Evolutionary conservation across 2,113 vertebrate genomes (phyloP).

Genomic region (Bubalus kerabau): DNA sequence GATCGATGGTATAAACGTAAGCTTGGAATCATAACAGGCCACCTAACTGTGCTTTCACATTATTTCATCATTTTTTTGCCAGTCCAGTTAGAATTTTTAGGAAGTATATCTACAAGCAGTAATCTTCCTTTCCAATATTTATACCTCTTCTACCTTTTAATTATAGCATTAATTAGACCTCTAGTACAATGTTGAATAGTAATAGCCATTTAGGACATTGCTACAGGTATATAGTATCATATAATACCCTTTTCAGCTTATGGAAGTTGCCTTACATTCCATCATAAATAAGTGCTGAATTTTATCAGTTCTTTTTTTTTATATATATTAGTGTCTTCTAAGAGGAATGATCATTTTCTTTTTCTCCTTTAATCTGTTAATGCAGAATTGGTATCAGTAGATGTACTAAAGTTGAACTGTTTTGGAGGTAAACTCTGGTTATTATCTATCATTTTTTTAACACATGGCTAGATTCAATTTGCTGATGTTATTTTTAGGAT

Average conservation of each 20-base stretch:
- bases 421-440: not conserved
- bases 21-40: not conserved
- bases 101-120: not conserved
- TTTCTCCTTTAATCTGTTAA: not conserved
- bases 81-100: conserved; percentile 1
- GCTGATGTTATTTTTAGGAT: not conserved
- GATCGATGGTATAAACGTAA: not conserved
- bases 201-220: not conserved
- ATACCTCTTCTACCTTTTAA: not conserved
- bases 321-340: not conserved
- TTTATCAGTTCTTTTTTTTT: not conserved
- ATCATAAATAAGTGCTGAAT: not conserved
- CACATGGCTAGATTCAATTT: not conserved
- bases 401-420: not conserved
- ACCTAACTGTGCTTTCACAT: not conserved
- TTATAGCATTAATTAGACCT: not conserved
- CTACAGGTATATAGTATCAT: not conserved
- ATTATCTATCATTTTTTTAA: not conserved
- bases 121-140: not conserved
- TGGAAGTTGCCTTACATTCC: not conserved
- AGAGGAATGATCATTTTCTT: not conserved
- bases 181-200: not conserved
- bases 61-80: not conserved
- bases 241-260: not conserved
- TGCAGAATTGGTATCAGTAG: not conserved